Evolutionary conservation across 2,113 vertebrate species (phyloP).

Genomic region (Crypturellus undulatus): DNA sequence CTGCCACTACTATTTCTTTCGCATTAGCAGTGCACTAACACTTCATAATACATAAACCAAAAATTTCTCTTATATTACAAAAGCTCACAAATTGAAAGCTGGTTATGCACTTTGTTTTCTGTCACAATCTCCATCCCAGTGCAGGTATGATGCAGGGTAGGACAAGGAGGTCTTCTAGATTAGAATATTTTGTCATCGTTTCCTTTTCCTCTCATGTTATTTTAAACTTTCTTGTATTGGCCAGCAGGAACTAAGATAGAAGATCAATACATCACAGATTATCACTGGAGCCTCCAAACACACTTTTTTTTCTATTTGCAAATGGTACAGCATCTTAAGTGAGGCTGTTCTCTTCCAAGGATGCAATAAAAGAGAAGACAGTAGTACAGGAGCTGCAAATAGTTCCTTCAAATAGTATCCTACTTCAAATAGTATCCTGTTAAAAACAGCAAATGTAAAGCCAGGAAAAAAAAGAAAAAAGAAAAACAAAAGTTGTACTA

Average conservation of each 20-base stretch:
- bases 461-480: background rate
- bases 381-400: background rate
- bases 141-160: background rate
- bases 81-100: background rate
- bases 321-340: background rate
- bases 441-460: background rate
- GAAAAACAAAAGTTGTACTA: background rate
- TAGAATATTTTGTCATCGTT: background rate
- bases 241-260: background rate
- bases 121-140: background rate
- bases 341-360: background rate
- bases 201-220: background rate
- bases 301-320: slow-evolving; percentile 2
- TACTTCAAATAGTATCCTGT: no score
- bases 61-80: background rate
- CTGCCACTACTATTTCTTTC: background rate
- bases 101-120: background rate
- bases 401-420: background rate
- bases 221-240: background rate
- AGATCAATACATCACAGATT: background rate
- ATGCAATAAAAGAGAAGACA: background rate
- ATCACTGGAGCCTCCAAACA: background rate
- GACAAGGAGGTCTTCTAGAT: background rate
- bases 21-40: background rate
- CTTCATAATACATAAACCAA: background rate